Evolutionary conservation across 1,140 invertebrate genomes (phyloP).

Genomic region (Mylabris phalerata): DNA sequence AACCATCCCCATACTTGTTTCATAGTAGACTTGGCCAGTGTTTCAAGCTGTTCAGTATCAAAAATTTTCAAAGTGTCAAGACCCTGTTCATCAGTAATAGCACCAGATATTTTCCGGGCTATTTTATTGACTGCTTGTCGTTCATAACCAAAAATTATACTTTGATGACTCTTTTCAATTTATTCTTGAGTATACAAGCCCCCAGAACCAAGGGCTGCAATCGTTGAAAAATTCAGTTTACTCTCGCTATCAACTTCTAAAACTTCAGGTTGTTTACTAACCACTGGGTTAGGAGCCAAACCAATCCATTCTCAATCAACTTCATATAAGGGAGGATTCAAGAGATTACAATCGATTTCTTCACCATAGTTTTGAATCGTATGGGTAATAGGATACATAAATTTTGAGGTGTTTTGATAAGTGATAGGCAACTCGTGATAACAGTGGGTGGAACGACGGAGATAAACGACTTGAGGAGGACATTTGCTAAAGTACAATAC

Average conservation of each 20-base stretch:
- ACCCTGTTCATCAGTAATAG: too few species aligned
- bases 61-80: too few species aligned
- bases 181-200: too few species aligned
- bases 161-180: too few species aligned
- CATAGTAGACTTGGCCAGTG: too few species aligned
- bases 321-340: neutral
- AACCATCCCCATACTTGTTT: too few species aligned
- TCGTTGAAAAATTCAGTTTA: too few species aligned
- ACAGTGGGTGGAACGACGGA: neutral
- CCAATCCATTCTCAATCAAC: neutral
- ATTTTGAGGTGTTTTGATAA: neutral
- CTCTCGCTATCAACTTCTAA: slow-evolving; percentile 9
- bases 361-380: slow-evolving; percentile 1
- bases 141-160: too few species aligned
- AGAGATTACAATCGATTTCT: neutral
- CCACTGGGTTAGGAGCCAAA: neutral
- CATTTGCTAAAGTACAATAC: slow-evolving; percentile 2
- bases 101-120: too few species aligned
- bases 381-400: neutral
- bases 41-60: too few species aligned
- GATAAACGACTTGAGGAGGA: neutral
- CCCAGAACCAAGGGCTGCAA: too few species aligned
- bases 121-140: too few species aligned
- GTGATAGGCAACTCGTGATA: slow-evolving; percentile 1
- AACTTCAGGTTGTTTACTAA: neutral